Conservation (phyloP, 2,113 vertebrate genomes). For the Cromileptes altivelis region DNA sequence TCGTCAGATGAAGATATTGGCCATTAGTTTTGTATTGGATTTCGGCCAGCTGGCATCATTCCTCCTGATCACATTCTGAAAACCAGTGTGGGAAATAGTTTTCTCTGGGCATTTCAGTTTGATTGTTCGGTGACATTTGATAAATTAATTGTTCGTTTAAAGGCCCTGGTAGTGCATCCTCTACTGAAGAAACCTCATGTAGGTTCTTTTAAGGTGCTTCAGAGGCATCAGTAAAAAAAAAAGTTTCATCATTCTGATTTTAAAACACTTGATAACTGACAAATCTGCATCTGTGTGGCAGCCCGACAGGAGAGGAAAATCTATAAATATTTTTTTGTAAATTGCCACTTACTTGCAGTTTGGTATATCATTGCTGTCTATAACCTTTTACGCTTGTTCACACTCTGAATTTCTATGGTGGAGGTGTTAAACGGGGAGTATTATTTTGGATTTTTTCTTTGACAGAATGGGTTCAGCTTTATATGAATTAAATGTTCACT, state of each 20-base stretch:
- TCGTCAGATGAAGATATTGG: not conserved
- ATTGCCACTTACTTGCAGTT: conserved; percentile 47
- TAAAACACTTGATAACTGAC: not conserved
- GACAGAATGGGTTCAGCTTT: conserved; percentile 60
- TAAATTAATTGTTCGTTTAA: not conserved
- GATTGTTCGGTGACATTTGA: not conserved
- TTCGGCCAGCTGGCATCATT: not conserved
- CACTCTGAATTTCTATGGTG: conserved; percentile 44
- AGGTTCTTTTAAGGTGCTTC: not conserved
- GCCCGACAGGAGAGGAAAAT: conserved; percentile 24
- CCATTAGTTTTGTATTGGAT: not conserved
- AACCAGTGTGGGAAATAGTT: not conserved
- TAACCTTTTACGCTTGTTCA: conserved; percentile 28
- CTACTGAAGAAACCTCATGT: not conserved
- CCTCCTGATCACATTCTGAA: not conserved
- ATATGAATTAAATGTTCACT: conserved; percentile 75
- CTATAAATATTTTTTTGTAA: conserved; percentile 16
- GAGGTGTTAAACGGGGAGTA: conserved; percentile 25
- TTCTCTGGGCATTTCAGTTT: not conserved
- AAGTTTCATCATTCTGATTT: not conserved
- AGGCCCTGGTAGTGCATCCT: not conserved
- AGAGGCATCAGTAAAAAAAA: not conserved
- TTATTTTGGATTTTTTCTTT: conserved; percentile 18
- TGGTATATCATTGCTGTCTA: conserved; percentile 38
- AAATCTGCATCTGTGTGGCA: not conserved